These are phyloP conservation scores for Caenorhabditis parvicauda DNA, from an alignment of 2,888 invertebrate genomes.

Conservation along the genomic window DNA sequence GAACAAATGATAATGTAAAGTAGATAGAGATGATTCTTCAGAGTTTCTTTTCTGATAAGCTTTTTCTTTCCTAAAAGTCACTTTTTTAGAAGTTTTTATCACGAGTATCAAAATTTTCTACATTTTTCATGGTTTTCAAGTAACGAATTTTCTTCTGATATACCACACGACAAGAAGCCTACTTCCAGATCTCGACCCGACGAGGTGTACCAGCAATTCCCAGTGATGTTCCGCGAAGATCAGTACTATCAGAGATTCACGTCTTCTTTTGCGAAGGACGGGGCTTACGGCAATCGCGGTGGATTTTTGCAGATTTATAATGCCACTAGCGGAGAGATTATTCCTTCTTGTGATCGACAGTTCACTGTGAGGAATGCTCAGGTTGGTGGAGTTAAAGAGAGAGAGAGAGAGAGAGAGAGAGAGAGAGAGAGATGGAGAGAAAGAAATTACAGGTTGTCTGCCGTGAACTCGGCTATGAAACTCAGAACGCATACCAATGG, in stretches of 20 bases:
- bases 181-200: constrained; percentile 43
- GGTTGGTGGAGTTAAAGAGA: constrained; percentile 5
- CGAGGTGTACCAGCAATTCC: constrained; percentile 54
- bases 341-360: constrained; percentile 88
- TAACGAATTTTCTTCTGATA: no score
- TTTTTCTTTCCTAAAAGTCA: no score
- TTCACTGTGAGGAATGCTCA: constrained; percentile 90
- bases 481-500: constrained; percentile 83
- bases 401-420: no score
- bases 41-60: no score
- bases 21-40: no score
- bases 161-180: no score
- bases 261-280: constrained; percentile 39
- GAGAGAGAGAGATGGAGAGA: no score
- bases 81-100: no score
- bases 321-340: constrained; percentile 89
- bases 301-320: constrained; percentile 75
- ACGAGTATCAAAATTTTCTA: no score
- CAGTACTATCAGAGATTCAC: constrained; percentile 58
- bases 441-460: constrained; percentile 73
- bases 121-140: no score
- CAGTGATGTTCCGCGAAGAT: constrained; percentile 56
- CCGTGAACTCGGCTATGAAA: constrained; percentile 83
- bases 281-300: constrained; percentile 30
- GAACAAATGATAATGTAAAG: no score